These are phyloP conservation scores for Catharus bicknelli DNA, from an alignment of 2,113 vertebrate genomes.

Conservation along the genomic window DNA sequence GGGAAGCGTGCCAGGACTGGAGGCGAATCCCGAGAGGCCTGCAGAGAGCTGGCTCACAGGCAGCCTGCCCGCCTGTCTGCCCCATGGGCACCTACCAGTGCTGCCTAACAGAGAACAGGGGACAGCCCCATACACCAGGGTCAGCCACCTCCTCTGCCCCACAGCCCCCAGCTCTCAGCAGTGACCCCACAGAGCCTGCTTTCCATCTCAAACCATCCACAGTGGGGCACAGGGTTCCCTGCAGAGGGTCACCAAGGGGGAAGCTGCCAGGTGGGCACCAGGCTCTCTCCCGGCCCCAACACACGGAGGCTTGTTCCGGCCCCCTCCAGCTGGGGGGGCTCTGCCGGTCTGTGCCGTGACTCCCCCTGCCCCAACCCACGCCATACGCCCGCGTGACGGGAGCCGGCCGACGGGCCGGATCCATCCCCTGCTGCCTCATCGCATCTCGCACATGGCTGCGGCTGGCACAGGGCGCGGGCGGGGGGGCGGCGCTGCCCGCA, in stretches of 20 bases:
- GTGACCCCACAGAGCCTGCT: neutral
- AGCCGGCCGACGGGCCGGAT: neutral
- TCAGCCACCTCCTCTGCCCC: neutral
- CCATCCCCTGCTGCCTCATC: constrained; percentile 31
- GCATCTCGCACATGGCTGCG: constrained; percentile 43
- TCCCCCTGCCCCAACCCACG: neutral
- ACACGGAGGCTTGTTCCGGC: rapidly evolving
- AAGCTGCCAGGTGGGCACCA: neutral
- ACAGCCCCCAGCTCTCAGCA: neutral
- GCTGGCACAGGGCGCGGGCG: neutral
- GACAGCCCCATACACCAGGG: neutral
- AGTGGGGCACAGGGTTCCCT: rapidly evolving
- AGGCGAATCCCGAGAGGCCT: neutral
- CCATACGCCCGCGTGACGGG: neutral
- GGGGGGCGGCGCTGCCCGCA: neutral
- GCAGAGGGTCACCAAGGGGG: neutral
- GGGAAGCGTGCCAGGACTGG: constrained; percentile 7
- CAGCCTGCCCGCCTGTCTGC: neutral
- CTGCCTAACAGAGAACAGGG: rapidly evolving
- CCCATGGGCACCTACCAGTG: neutral
- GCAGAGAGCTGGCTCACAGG: neutral
- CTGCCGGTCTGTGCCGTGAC: neutral
- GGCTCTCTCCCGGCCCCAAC: neutral
- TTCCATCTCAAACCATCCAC: neutral
- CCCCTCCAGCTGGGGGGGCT: neutral